Evolutionary conservation across 2,113 vertebrate genomes (phyloP), one percentile per base, ranked within the genome.

Genomic region (Dipodomys merriami): DNA sequence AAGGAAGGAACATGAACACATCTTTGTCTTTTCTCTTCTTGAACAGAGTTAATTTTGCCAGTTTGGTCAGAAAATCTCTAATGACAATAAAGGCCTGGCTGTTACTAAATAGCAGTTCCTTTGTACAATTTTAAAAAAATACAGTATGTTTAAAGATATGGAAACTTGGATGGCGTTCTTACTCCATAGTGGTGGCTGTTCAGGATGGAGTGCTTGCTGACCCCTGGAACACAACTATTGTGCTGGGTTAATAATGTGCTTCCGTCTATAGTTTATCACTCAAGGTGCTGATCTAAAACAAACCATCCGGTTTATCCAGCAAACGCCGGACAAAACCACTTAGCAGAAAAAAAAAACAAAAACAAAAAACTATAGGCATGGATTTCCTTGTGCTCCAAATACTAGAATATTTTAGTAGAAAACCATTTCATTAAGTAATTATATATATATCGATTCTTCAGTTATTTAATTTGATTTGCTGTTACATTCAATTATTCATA

Each of bases 151-250:
- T 4, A 82, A 15, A 29, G 92, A 13, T 78, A 91, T 94, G 98
- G 97, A 97, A 98, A 97, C 97, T 98, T 98, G 97, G 97, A 96
- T 57, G 60, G 53, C 23, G 79, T 93, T 1, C 86, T 83, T 29
- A 33, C 85, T 33, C 92, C 95, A 33, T 82, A 74, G 91, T 7
- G 62, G 90, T 53, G 79, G 85, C 60, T 95, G 93, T 85, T 92
- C 98, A 98, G 98, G 98, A 98, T 98, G 98, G 97, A 97, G 95
- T 98, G 98, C 96, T 91, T 93, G 83, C 94, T 98, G 98, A 98
- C 98, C 98, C 97, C 95, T 95, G 11, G 96, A 95, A 92, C 94
- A 30, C 81, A 81, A 79, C 97, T 96, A 98, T 98, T 98, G 98
- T 98, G 95, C 96, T 92, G 73, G 7, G 78, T 80, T 86, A 96